These are phyloP conservation scores for Mastomys coucha DNA, from an alignment of 2,113 vertebrate species.

Conservation along the genomic window DNA sequence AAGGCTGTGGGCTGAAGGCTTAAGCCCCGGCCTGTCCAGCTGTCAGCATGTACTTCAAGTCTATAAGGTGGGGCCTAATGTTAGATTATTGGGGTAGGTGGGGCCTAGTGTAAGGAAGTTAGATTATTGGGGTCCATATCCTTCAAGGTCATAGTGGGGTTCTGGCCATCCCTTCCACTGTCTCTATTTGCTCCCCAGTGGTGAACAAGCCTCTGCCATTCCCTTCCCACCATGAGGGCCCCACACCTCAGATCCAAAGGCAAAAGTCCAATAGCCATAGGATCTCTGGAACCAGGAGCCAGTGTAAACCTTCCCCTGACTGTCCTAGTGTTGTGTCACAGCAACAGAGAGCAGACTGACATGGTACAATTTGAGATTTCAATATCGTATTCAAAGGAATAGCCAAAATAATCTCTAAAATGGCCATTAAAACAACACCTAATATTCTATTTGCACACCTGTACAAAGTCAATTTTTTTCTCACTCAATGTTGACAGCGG, in stretches of 20 bases:
- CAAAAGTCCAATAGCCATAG: neutral
- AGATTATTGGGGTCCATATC: neutral
- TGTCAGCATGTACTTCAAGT: neutral
- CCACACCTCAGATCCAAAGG: neutral
- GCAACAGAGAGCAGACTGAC: neutral
- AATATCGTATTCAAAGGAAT: neutral
- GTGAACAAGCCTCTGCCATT: neutral
- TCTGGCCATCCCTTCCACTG: neutral
- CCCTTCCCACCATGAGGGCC: neutral
- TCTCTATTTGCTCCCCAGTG: neutral
- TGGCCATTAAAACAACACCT: conserved; percentile 4
- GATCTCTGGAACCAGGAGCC: neutral
- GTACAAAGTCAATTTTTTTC: neutral
- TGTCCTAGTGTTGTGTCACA: neutral
- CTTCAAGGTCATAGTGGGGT: neutral
- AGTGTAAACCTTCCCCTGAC: neutral
- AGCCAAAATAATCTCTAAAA: neutral
- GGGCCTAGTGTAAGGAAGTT: neutral
- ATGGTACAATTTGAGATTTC: neutral
- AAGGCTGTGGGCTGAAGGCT: neutral
- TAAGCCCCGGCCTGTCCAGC: neutral
- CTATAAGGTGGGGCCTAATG: neutral
- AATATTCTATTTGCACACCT: neutral
- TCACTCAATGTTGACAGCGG: conserved; percentile 1
- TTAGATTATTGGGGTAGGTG: neutral